Evolutionary conservation across 2,797 vertebrate species (phyloP).

Genomic region (Pseudochirops cupreus): DNA sequence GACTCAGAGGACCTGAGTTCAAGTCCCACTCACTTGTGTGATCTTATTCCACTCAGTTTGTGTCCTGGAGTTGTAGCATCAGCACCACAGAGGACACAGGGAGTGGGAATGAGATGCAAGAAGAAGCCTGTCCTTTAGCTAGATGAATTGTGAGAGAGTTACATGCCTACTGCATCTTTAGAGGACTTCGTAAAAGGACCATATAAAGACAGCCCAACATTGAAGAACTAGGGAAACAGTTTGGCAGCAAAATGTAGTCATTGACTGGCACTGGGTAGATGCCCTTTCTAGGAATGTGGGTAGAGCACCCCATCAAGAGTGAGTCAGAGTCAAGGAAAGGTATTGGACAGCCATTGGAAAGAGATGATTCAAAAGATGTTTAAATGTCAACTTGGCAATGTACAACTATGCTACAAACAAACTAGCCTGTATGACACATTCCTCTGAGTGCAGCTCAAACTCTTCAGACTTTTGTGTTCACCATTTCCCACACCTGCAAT

Average conservation of each 20-base stretch:
- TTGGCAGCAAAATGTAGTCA: background rate
- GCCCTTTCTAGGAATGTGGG: background rate
- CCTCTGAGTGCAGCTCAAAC: background rate
- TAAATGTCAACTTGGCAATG: background rate
- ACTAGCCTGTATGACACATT: background rate
- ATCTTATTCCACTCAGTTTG: background rate
- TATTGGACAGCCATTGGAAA: background rate
- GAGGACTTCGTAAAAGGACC: background rate
- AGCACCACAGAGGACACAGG: background rate
- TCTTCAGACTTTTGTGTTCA: background rate
- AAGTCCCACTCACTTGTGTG: background rate
- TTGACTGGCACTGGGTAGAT: background rate
- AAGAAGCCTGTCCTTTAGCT: background rate
- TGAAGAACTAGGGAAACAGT: background rate
- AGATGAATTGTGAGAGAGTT: background rate
- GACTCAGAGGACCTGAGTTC: background rate
- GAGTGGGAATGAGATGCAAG: background rate
- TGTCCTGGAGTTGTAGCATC: background rate
- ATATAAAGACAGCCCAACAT: background rate
- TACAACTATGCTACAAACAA: background rate
- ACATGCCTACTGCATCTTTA: background rate
- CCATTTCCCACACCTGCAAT: fast-evolving
- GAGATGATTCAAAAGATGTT: background rate
- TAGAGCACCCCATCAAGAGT: background rate
- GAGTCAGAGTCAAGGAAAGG: background rate